phyloP scores from a whole-genome alignment of 2,113 vertebrate genomes.

The Onychostruthus taczanowskii region DNA sequence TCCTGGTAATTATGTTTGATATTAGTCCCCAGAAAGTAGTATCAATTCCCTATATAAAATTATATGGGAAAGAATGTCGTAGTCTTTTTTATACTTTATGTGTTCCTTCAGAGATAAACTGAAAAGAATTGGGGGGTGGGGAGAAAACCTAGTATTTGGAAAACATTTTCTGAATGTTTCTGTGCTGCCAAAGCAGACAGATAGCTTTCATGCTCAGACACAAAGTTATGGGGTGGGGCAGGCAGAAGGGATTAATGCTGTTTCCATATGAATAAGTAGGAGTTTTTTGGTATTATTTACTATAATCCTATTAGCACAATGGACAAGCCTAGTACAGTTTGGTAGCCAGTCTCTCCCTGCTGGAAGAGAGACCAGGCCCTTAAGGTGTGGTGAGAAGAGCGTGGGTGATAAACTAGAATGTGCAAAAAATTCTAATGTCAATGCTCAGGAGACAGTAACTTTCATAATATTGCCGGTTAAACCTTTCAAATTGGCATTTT shows the following conservation, averaged over 20 bases:
- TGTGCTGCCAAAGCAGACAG: constrained; percentile 20
- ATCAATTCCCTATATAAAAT: not conserved
- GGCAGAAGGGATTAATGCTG: not conserved
- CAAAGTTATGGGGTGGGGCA: constrained; percentile 13
- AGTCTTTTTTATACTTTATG: not conserved
- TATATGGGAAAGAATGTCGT: not conserved
- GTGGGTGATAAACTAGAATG: constrained; percentile 6
- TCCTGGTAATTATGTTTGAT: not conserved
- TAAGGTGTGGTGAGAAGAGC: constrained; percentile 51
- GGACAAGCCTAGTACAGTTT: not conserved
- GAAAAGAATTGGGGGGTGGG: not conserved
- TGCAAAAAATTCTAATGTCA: not conserved
- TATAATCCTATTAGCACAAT: not conserved
- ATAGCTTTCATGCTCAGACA: constrained; percentile 8
- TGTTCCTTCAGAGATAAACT: not conserved
- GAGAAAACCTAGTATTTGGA: not conserved
- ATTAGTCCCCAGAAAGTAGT: not conserved
- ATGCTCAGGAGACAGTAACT: not conserved
- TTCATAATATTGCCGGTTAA: not conserved
- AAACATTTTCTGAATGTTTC: constrained; percentile 15
- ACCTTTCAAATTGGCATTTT: not conserved
- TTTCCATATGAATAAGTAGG: constrained; percentile 5
- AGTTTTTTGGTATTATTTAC: not conserved
- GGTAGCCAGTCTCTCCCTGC: not conserved
- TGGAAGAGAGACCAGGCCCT: not conserved